These are phyloP conservation scores for Actinopyga echinites DNA, from an alignment of 53 echinoderm and acorn worm genomes.

Conservation along the genomic window DNA sequence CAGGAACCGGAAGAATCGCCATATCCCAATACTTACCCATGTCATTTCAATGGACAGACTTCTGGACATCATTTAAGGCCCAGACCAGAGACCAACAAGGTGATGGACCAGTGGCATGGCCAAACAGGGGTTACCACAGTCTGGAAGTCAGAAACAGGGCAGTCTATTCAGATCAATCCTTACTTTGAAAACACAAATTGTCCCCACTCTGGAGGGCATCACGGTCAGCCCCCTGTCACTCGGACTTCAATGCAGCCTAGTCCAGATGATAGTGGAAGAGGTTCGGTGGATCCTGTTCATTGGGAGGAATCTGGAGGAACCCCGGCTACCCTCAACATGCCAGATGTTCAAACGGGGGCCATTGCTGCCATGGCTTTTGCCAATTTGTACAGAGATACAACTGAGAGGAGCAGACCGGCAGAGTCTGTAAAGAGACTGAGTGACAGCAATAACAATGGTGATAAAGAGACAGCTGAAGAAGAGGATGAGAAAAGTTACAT, in stretches of 20 bases:
- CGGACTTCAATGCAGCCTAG: conserved; percentile 6
- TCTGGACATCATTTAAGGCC: neutral
- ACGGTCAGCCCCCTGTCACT: neutral
- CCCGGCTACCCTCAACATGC: conserved; percentile 73
- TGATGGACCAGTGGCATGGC: neutral
- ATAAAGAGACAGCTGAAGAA: neutral
- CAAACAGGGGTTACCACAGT: neutral
- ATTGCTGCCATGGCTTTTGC: conserved; percentile 93
- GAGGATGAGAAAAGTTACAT: conserved; percentile 68
- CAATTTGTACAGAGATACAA: conserved; percentile 86
- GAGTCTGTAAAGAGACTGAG: neutral
- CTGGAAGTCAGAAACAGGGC: conserved; percentile 7
- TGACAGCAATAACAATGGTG: neutral
- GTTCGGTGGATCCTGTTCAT: conserved; percentile 23
- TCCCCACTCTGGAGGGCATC: neutral
- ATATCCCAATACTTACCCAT: conserved; percentile 1
- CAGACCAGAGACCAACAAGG: neutral
- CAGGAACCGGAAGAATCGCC: conserved; percentile 5
- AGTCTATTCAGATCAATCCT: conserved; percentile 1
- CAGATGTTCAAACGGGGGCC: conserved; percentile 92
- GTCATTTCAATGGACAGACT: conserved; percentile 5
- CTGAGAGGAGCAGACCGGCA: neutral
- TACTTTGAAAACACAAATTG: neutral
- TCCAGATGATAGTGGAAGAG: conserved; percentile 1
- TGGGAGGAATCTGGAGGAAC: conserved; percentile 43